Conservation (phyloP, 2,113 vertebrate genomes). For the Cyprinodon tularosa region DNA sequence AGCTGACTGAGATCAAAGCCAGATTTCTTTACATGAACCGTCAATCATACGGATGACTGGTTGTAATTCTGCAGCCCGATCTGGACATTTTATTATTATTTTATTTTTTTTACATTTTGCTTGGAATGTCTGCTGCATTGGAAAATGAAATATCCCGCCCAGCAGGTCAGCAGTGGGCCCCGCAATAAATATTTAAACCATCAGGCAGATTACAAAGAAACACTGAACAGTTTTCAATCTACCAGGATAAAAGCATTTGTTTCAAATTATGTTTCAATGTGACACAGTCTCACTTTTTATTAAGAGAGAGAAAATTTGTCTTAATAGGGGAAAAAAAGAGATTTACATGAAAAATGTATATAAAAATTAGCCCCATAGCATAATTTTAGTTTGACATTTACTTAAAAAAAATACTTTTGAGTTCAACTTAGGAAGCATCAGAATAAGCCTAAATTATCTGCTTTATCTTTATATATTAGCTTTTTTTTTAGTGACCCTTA, state of each 20-base stretch:
- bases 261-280: background rate
- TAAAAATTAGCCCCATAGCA: too few species aligned
- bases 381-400: too few species aligned
- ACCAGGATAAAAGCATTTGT: background rate
- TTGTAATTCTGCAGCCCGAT: conserved; percentile 5
- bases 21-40: background rate
- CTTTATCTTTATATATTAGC: conserved; percentile 22
- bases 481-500: conserved; percentile 32
- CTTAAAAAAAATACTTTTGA: background rate
- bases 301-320: background rate
- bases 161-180: background rate
- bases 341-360: too few species aligned
- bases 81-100: background rate
- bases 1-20: background rate
- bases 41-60: background rate
- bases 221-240: background rate
- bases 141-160: background rate
- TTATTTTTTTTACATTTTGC: background rate
- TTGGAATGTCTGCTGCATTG: background rate
- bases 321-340: too few species aligned
- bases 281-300: background rate
- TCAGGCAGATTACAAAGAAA: background rate
- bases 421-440: conserved; percentile 10
- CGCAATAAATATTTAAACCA: background rate
- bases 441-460: conserved; percentile 8